Conservation (phyloP, 30 jellyfish, hydroid and myxozoan genomes). For the Cassiopea andromeda region DNA sequence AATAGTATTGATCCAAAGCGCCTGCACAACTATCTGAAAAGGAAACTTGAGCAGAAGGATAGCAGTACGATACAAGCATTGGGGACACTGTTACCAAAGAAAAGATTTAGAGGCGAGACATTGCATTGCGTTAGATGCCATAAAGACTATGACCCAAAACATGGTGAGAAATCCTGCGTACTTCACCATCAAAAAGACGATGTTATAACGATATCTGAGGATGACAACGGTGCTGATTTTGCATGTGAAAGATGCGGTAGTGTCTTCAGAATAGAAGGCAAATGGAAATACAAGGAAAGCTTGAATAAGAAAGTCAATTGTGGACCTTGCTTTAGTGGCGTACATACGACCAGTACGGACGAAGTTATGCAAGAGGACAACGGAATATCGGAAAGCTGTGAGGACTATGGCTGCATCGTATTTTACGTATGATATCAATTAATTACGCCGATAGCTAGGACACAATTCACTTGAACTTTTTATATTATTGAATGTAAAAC, state of each 20-base stretch:
- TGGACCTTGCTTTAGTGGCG: conserved; percentile 82
- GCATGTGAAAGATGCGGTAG: conserved; percentile 78
- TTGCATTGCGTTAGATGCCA: conserved; percentile 91
- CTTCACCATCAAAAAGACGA: conserved; percentile 59
- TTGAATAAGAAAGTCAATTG: conserved; percentile 39
- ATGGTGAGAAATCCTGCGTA: conserved; percentile 66
- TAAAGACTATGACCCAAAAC: conserved; percentile 78
- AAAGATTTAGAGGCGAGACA: conserved; percentile 76
- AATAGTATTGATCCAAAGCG: conserved; percentile 75
- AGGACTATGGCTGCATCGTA: conserved; percentile 82
- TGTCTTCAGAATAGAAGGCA: conserved; percentile 68
- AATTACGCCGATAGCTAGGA: neutral
- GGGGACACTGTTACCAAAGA: conserved; percentile 72
- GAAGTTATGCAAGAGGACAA: conserved; percentile 60
- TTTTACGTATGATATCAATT: conserved; percentile 58
- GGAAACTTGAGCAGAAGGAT: conserved; percentile 57
- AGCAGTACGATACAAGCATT: conserved; percentile 32
- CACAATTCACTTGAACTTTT: too few species aligned
- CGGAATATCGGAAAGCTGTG: conserved; percentile 79
- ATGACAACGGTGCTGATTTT: conserved; percentile 69
- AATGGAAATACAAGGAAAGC: conserved; percentile 59
- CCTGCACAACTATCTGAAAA: conserved; percentile 61
- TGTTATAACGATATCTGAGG: conserved; percentile 77
- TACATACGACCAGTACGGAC: conserved; percentile 67
- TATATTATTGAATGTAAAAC: neutral